Base-by-base conservation (phyloP, 2,888 invertebrate species). In the Clitarchus hookeri region DNA sequence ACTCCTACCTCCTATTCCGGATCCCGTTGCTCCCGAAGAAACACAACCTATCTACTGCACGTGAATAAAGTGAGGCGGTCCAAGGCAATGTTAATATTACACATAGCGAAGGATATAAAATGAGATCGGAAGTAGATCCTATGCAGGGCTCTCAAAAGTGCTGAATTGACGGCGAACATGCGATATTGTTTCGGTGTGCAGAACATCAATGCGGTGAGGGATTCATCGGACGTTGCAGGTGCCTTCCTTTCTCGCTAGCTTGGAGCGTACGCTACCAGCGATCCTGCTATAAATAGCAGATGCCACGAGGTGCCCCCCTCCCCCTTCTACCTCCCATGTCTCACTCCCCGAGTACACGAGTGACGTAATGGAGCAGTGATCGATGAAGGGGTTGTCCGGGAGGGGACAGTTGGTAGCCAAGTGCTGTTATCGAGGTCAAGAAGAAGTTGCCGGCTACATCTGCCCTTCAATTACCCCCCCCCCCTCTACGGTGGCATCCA, bases 341-440 rank as follows among this genome's bases (percentile, higher is more conserved):
- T 19, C 65, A 16, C 65, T 65, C 23, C 13, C n/a, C 65, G 19
- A n/a, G 65, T 23, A 23, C 65, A 65, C 65, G 65, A 65, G 65
- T 65, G 65, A 65, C 65, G 65, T 65, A 65, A 65, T 65, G 65
- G 8, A 65, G 23, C n/a, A n/a, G 65, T 65, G 65, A 65, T 65
- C 65, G 65, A 65, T 65, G 65, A 48, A 48, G 8, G 65, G 65
- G 65, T 6, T 65, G 65, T 6, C 65, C 8, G 23, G 65, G 65
- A n/a, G 65, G 65, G 65, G 65, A 65, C 65, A 12, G 65, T 65
- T 9, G 65, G 65, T 65, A 23, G 65, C 65, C n/a, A 23, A 65
- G 65, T 65, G 65, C 65, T 65, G 65, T 65, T 65, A 65, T 65
- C 65, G 65, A 65, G 65, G 65, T 65, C 65, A 65, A 65, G 65